Conservation (phyloP, 2,113 vertebrate species). For the Girardinichthys multiradiatus region DNA sequence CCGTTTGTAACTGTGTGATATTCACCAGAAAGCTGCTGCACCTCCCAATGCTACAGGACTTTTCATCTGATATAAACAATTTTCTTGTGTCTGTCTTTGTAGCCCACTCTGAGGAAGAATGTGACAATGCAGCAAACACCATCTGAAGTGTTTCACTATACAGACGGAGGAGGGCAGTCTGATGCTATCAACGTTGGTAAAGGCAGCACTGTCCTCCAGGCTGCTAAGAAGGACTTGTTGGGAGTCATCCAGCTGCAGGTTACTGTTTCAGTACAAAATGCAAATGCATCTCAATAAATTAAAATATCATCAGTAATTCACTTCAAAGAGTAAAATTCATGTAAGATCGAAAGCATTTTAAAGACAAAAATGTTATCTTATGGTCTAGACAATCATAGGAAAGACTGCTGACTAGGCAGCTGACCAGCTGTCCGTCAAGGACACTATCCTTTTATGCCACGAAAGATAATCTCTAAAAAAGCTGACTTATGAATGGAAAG, state of each 20-base stretch:
- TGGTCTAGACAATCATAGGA: too few relatives aligned
- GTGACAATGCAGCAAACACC: conserved; percentile 86
- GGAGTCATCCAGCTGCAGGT: conserved; percentile 90
- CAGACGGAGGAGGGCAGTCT: conserved; percentile 69
- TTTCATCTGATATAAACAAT: background rate
- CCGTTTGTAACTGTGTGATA: background rate
- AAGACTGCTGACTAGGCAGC: too few relatives aligned
- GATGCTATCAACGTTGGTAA: conserved; percentile 76
- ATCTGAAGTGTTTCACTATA: conserved; percentile 84
- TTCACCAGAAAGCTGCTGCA: conserved; percentile 11
- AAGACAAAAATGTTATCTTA: too few relatives aligned
- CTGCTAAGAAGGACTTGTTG: conserved; percentile 90
- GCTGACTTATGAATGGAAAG: too few relatives aligned
- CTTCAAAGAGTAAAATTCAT: too few relatives aligned
- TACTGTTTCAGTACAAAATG: conserved; percentile 18
- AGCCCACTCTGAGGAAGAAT: conserved; percentile 88
- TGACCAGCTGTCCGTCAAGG: too few relatives aligned
- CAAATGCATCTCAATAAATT: background rate
- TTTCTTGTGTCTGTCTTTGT: conserved; percentile 14
- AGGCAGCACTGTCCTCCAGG: conserved; percentile 84
- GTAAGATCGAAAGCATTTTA: too few relatives aligned
- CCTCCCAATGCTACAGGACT: background rate
- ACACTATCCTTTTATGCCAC: too few relatives aligned
- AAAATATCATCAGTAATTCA: background rate
- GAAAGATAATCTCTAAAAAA: too few relatives aligned